Percentiles rank a stretch among this genome's conserved stretches.
phyloP scores from a whole-genome alignment of 1,140 invertebrate genomes.

The Muscidifurax raptorellus region DNA sequence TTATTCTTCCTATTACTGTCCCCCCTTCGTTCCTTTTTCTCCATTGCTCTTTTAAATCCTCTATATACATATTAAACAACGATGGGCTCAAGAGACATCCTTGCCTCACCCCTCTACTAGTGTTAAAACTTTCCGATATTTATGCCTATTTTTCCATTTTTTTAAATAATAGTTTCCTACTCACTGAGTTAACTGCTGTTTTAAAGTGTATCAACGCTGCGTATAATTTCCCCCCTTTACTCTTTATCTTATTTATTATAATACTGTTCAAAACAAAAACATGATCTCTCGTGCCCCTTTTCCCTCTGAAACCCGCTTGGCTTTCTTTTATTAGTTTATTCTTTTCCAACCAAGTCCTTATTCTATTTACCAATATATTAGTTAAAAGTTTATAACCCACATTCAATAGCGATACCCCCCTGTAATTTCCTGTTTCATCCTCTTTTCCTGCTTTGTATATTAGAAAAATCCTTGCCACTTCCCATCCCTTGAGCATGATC shows the following conservation, averaged over 20 bases:
- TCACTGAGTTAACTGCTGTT: not conserved
- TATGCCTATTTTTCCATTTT: not conserved
- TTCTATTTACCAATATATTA: no score
- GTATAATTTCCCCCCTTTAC: not conserved
- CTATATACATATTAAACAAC: constrained; percentile 43
- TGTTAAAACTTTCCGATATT: constrained; percentile 29
- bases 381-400: no score
- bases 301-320: no score
- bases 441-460: constrained; percentile 43
- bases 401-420: no score
- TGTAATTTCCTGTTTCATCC: not conserved
- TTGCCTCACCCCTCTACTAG: constrained; percentile 40
- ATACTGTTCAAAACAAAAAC: not conserved
- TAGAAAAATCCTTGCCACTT: constrained; percentile 24
- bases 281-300: not conserved
- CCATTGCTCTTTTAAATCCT: constrained; percentile 21
- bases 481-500: no score
- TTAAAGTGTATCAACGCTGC: not conserved
- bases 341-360: no score
- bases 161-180: not conserved
- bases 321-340: not conserved
- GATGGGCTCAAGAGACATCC: constrained; percentile 39
- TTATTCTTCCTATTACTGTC: constrained; percentile 50
- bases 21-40: constrained; percentile 43
- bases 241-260: constrained; percentile 10